Evolutionary conservation across 2,888 invertebrate species (phyloP), one percentile per base, ranked within the genome.

Genomic region (Polia nebulosa): DNA sequence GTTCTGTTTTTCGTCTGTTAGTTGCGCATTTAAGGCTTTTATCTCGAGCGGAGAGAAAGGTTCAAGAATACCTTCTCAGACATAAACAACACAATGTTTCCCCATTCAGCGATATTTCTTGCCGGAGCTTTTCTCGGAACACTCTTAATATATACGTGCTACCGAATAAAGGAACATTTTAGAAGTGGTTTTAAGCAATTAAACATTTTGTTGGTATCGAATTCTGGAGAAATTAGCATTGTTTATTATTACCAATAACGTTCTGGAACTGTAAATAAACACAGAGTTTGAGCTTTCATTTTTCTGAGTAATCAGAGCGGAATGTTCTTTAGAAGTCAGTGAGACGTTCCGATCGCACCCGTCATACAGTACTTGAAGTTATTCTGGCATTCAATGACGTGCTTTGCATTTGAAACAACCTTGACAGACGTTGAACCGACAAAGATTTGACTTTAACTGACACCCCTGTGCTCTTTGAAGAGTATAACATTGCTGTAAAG

Each of bases 61-160:
- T 59, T 51, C n/a, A 52, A 13, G 39, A 65, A 51, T 65, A 52
- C 65, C 55, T 74, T 45, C 39, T 6, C 29, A 41, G 34, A 51
- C 34, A 79, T 59, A 79, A 73, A 78, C 47, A 72, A 49, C 63
- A 53, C 44, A 78, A 64, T 65, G 66, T 79, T 74, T 47, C 56
- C 8, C 32, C 20, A 22, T 47, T 57, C 73, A 53, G 80, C 74
- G n/a, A 47, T 49, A 60, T 74, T 74, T 56, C 45, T 74, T 41
- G n/a, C 52, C 22, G 39, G 32, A 61, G 59, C 60, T 67, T 74
- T 66, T 53, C 75, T 39, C 25, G 17, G 44, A 78, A 36, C n/a
- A 44, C 59, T 74, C 44, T 49, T 44, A 78, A 63, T 45, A n/a
- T n/a, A n/a, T n/a, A 58, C 44, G 29, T 53, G 45, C 47, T 34